Conservation (phyloP, 2,113 vertebrate genomes). For the Entomyzon cyanotis region DNA sequence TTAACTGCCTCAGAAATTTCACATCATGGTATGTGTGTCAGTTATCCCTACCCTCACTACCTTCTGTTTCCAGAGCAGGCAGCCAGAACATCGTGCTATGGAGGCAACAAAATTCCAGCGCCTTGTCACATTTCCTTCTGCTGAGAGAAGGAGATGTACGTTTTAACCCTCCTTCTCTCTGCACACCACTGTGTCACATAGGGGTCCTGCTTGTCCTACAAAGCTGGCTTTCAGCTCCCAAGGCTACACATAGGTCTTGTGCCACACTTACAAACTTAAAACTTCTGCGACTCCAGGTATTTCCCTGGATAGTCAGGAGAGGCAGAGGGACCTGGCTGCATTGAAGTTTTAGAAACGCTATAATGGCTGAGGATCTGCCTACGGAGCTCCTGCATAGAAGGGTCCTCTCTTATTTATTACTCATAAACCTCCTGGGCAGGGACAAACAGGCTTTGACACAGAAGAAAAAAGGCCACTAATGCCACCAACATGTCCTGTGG, state of each 20-base stretch:
- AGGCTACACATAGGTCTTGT: fast-evolving
- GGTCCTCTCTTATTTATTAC: not conserved
- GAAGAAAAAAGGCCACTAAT: not conserved
- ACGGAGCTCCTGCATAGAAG: not conserved
- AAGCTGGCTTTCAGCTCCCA: fast-evolving
- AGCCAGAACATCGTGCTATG: fast-evolving
- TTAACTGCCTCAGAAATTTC: not conserved
- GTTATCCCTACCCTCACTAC: not conserved
- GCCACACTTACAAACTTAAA: not conserved
- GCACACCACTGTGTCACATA: fast-evolving
- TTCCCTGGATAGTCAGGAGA: fast-evolving
- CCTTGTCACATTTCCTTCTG: not conserved
- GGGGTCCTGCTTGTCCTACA: not conserved
- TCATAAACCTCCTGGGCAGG: not conserved
- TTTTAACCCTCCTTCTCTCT: not conserved
- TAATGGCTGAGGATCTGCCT: fast-evolving
- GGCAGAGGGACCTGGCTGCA: fast-evolving
- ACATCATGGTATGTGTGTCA: fast-evolving
- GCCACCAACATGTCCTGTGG: not conserved
- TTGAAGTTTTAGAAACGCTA: not conserved
- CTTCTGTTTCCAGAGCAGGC: not conserved
- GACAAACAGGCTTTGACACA: not conserved
- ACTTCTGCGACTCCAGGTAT: not conserved
- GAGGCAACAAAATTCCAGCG: not conserved
- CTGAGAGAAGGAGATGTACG: fast-evolving